Evolutionary conservation across 2,888 invertebrate species (phyloP).

Genomic region (Tromatobia lineatoria): DNA sequence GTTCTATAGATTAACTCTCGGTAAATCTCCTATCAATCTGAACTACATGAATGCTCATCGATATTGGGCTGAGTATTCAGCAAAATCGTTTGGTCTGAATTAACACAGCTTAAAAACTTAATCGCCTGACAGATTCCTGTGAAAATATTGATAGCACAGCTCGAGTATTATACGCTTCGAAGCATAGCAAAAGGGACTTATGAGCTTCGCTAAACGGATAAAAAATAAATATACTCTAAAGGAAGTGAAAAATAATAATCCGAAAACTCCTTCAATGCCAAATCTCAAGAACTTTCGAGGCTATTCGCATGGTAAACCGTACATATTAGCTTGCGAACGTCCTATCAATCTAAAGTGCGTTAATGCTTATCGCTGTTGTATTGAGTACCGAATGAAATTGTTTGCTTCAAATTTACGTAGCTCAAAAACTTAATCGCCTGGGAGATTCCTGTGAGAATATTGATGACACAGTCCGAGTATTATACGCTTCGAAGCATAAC

Average conservation of each 20-base stretch:
- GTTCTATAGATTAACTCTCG: background rate
- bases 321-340: too few relatives aligned
- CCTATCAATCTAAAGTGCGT: too few relatives aligned
- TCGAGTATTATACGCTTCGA: background rate
- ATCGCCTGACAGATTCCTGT: background rate
- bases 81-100: too few relatives aligned
- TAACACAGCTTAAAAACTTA: too few relatives aligned
- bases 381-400: background rate
- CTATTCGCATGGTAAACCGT: too few relatives aligned
- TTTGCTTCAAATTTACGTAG: background rate
- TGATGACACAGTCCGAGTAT: background rate
- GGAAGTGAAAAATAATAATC: background rate
- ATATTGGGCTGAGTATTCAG: too few relatives aligned
- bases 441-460: background rate
- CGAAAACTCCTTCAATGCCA: background rate
- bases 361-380: background rate
- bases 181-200: background rate
- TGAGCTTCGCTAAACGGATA: background rate
- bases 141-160: background rate
- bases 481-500: background rate
- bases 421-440: background rate
- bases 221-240: background rate
- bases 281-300: background rate
- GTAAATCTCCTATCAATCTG: background rate
- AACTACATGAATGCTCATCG: conserved; percentile 8